Percentiles rank a stretch among this genome's conserved stretches.
Conservation (phyloP, 2,797 vertebrate species). For the Glossophaga mutica region DNA sequence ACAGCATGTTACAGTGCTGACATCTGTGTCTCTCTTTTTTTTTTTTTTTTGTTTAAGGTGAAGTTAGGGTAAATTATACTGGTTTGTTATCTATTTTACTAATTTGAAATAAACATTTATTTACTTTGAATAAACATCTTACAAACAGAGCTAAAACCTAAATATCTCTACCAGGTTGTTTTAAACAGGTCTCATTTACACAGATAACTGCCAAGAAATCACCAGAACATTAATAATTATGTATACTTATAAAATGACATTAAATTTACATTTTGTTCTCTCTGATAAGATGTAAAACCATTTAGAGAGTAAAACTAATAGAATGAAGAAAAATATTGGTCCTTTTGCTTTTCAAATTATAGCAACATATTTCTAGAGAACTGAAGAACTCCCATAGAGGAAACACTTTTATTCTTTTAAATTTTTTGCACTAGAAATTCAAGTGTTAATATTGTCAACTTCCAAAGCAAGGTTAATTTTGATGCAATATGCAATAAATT, state of each 20-base stretch:
- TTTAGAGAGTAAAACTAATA: neutral
- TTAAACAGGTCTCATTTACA: neutral
- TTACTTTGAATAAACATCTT: neutral
- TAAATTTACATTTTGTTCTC: neutral
- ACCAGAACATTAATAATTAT: neutral
- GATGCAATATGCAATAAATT: neutral
- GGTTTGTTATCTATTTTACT: neutral
- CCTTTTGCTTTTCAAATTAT: neutral
- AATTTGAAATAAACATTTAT: neutral
- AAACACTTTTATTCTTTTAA: neutral
- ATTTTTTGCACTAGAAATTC: neutral
- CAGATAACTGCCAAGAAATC: neutral
- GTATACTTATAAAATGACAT: neutral
- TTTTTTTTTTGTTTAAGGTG: neutral
- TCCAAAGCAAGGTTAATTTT: conserved; percentile 8
- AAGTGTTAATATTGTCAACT: neutral
- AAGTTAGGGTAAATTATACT: neutral
- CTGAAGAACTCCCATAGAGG: neutral
- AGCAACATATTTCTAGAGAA: neutral
- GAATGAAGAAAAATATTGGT: neutral
- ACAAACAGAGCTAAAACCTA: neutral
- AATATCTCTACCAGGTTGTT: neutral
- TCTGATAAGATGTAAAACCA: neutral
- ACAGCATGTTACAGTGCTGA: neutral
- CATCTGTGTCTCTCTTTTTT: neutral